A percentile compares a stretch with the other conserved stretches of the same genome.
Evolutionary conservation across 2,888 invertebrate genomes (phyloP).

Genomic region (Halictus quadricinctus): DNA sequence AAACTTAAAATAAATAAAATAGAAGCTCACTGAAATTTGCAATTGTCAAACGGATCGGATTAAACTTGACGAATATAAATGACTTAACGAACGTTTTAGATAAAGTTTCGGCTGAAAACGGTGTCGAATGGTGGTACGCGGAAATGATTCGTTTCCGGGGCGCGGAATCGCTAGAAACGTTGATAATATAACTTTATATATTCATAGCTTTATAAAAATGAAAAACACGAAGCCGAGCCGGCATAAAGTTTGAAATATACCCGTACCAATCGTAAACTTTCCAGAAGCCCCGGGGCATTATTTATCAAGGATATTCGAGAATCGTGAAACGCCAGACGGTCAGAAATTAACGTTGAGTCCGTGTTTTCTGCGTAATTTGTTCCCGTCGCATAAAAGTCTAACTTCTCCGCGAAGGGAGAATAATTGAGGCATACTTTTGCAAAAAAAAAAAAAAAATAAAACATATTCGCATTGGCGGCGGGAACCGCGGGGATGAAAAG

Average conservation of each 20-base stretch:
- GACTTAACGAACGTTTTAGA: neutral
- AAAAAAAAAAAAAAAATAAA: neutral
- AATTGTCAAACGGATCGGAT: neutral
- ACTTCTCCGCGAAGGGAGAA: conserved; percentile 10
- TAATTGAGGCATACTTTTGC: conserved; percentile 18
- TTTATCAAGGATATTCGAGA: conserved; percentile 51
- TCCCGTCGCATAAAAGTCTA: conserved; percentile 45
- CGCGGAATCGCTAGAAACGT: neutral
- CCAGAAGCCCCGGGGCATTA: conserved; percentile 38
- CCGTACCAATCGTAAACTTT: conserved; percentile 46
- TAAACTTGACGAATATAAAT: neutral
- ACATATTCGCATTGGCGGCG: neutral
- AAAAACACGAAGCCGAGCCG: conserved; percentile 41
- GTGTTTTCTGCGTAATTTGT: conserved; percentile 42
- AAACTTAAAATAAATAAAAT: no score
- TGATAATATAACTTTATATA: conserved; percentile 50
- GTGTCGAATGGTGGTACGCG: neutral
- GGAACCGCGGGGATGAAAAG: neutral
- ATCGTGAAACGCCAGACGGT: conserved; percentile 38
- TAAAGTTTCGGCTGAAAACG: neutral
- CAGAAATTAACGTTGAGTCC: conserved; percentile 34
- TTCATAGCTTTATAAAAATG: conserved; percentile 46
- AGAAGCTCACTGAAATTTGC: no score
- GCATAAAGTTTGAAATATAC: conserved; percentile 37
- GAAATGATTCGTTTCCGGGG: neutral